A percentile compares a stretch with the other conserved stretches of the same genome.
These are phyloP conservation scores for Macropus fuliginosus DNA, from an alignment of 2,797 vertebrate species.

Conservation along the genomic window DNA sequence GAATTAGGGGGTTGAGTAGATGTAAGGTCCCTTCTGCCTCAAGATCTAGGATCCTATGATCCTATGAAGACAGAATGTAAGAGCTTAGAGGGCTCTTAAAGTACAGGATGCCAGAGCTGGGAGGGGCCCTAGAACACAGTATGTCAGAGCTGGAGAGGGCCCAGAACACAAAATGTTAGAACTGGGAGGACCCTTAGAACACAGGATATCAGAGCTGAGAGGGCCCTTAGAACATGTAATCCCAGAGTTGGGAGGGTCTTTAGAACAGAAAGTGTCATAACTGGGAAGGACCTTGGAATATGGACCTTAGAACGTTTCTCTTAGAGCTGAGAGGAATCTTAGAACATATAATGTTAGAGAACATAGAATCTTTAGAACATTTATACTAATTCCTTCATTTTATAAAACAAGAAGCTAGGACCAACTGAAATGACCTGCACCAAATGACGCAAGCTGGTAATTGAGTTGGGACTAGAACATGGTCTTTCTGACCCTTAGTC, in stretches of 20 bases:
- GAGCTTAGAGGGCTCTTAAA: no score
- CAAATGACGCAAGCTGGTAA: not conserved
- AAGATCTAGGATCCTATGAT: not conserved
- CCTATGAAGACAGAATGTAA: not conserved
- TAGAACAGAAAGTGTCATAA: not conserved
- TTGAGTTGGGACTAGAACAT: not conserved
- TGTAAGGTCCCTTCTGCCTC: not conserved
- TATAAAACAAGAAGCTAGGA: not conserved
- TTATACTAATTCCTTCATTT: not conserved
- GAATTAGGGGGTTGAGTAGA: not conserved
- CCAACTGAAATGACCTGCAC: not conserved
- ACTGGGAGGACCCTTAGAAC: no score
- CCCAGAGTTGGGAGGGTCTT: not conserved
- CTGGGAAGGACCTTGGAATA: no score
- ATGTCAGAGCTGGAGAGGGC: not conserved
- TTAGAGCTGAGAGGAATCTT: no score
- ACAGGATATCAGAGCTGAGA: no score
- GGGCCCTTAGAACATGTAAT: no score
- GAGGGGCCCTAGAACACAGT: not conserved
- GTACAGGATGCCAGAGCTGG: not conserved
- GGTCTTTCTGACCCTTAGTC: not conserved
- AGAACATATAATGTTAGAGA: no score
- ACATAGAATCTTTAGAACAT: not conserved
- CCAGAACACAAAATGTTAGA: not conserved
- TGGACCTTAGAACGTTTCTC: no score